These are phyloP conservation scores for Paguma larvata DNA, from an alignment of 2,797 vertebrate genomes.

Conservation along the genomic window DNA sequence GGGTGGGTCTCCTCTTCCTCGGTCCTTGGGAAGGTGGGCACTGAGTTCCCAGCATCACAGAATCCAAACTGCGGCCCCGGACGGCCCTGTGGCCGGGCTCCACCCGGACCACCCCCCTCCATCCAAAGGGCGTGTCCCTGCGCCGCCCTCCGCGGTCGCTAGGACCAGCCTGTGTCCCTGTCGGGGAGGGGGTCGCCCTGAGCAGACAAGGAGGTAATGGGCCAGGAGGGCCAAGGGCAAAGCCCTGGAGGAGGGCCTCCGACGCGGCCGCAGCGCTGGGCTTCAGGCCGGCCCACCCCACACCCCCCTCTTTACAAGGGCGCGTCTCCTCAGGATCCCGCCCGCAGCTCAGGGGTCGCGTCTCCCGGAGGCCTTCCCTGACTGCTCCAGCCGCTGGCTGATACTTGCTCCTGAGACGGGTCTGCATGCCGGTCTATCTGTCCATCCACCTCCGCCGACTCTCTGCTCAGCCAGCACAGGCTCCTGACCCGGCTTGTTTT, in stretches of 20 bases:
- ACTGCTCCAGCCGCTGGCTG: not conserved
- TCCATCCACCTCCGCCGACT: no score
- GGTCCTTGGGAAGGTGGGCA: not conserved
- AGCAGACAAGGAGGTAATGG: no score
- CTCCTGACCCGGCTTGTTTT: not conserved
- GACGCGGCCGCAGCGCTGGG: not conserved
- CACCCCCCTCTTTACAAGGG: accelerated
- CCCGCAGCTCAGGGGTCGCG: not conserved
- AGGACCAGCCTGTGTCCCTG: not conserved
- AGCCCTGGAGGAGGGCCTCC: not conserved
- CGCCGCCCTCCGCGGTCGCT: not conserved
- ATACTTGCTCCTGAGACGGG: not conserved
- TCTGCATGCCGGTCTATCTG: not conserved
- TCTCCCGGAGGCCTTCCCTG: no score
- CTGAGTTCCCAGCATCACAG: not conserved
- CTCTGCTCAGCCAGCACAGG: accelerated
- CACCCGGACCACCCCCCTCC: not conserved
- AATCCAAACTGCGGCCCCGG: not conserved
- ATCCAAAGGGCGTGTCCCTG: not conserved
- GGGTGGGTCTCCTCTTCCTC: not conserved
- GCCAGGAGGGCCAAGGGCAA: not conserved
- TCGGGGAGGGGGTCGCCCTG: not conserved
- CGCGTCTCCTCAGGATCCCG: not conserved
- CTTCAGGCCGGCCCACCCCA: accelerated
- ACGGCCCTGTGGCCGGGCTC: no score